Percentiles rank a stretch among this genome's conserved stretches.
Evolutionary conservation across 2,797 vertebrate genomes (phyloP).

Genomic region (Pitangus sulphuratus): DNA sequence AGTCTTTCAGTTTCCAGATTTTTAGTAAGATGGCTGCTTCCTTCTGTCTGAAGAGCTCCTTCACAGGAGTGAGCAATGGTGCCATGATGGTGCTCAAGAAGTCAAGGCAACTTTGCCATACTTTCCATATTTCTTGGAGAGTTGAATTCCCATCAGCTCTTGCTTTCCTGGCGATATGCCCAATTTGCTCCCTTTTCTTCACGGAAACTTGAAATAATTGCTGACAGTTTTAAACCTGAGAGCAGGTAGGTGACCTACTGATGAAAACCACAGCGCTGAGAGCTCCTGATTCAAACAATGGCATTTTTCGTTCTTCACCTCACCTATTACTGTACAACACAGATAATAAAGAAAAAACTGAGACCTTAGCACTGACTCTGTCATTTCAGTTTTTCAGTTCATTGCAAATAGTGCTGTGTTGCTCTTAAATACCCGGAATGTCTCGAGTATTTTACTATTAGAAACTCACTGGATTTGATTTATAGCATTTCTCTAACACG

Average conservation of each 20-base stretch:
- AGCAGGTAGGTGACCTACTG: neutral
- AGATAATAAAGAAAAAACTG: constrained; percentile 22
- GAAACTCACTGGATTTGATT: neutral
- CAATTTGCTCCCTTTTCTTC: neutral
- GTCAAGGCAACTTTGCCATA: neutral
- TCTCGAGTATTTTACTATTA: neutral
- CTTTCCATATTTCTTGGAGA: neutral
- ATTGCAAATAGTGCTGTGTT: neutral
- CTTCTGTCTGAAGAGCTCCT: neutral
- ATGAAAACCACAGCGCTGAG: constrained; percentile 8
- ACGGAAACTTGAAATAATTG: neutral
- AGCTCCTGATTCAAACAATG: constrained; percentile 23
- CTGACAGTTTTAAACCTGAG: constrained; percentile 9
- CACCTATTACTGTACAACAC: constrained; percentile 12
- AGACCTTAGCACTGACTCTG: constrained; percentile 11
- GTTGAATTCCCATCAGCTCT: neutral
- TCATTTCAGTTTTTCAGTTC: constrained; percentile 19
- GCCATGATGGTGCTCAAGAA: neutral
- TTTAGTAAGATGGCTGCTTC: neutral
- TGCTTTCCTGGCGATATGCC: neutral
- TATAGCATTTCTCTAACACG: neutral
- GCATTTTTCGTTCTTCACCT: constrained; percentile 12
- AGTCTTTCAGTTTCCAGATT: neutral
- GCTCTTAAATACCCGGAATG: neutral
- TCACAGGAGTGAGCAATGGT: rapidly evolving